These are phyloP conservation scores for Hirundichthys speculiger DNA, from an alignment of 2,113 vertebrate genomes.

Conservation along the genomic window DNA sequence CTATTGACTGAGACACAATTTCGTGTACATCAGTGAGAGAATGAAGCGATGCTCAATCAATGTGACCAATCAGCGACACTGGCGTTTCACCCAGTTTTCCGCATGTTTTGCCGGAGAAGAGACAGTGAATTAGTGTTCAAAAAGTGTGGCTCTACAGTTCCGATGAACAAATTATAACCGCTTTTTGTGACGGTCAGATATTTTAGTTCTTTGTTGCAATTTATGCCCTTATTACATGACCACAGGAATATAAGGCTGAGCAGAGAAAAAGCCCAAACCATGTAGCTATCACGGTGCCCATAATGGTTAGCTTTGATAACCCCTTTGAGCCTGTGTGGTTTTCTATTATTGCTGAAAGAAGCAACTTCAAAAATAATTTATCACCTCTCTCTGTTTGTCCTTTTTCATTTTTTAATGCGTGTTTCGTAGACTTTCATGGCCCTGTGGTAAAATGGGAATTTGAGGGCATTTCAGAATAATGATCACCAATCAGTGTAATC, in stretches of 20 bases:
- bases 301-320: conserved; percentile 46
- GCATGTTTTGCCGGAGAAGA: conserved; percentile 41
- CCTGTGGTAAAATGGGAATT: conserved; percentile 30
- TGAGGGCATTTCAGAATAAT: conserved; percentile 52
- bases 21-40: conserved; percentile 77
- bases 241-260: not conserved
- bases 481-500: conserved; percentile 55
- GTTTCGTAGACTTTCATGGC: conserved; percentile 36
- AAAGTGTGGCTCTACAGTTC: conserved; percentile 25
- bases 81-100: conserved; percentile 65
- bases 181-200: not conserved
- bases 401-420: conserved; percentile 41
- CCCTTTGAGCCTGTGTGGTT: conserved; percentile 49
- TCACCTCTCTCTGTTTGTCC: conserved; percentile 27
- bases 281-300: not conserved
- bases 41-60: conserved; percentile 75
- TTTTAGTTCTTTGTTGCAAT: not conserved
- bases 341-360: conserved; percentile 49
- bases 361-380: conserved; percentile 35
- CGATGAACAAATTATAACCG: conserved; percentile 12
- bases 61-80: conserved; percentile 70
- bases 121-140: conserved; percentile 35
- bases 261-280: not conserved
- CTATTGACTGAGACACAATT: conserved; percentile 76
- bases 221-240: not conserved